Base-by-base conservation (phyloP, 2,888 invertebrate genomes). In the Microchrysa polita region DNA sequence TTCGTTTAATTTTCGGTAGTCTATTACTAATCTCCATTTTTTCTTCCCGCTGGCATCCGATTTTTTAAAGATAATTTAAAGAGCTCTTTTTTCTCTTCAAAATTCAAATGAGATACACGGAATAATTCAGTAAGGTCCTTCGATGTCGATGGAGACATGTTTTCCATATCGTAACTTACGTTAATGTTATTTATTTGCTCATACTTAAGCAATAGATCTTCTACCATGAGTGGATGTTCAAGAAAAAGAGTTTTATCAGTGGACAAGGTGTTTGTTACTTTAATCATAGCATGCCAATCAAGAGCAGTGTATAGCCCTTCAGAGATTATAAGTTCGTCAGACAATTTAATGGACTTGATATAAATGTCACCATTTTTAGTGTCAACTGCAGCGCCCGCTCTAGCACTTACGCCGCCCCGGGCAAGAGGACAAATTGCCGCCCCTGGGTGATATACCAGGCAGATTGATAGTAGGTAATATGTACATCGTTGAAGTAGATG, bases 1-100 rank as follows among this genome's bases (percentile, higher is more conserved):
- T 20, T 79, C 77, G 61, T 79, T 78, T 0, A 79, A n/a, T 72
- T 78, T 78, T 2, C 77, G 52, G 23, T 76, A 79, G 52, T 79
- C 79, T 16, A 78, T 67, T 1, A 78, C 79, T 9, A 78, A 34
- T 27, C 78, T 40, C 76, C 76, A 78, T 76, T 79, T 74, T 40
- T 73, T 52, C 14, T n/a, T 73, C 5, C 73, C 48, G 14, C 48
- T 48, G 12, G 48, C 48, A 12, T 48, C 48, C 48, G 48, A 48
- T 10, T 48, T 55, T 10, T 48, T 48, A 52, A 14, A 16, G n/a
- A n/a, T n/a, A n/a, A n/a, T 20, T 55, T 55, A 16, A 55, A 20
- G 18, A 55, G 55, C 12, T 48, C 48, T 48, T 48, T 48, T 12
- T 48, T 48, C 48, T 48, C 48, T 48, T 48, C 48, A 12, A n/a